Evolutionary conservation across 2,888 invertebrate species (phyloP), one percentile per base, ranked within the genome.

Genomic region (Synanthedon tipuliformis): DNA sequence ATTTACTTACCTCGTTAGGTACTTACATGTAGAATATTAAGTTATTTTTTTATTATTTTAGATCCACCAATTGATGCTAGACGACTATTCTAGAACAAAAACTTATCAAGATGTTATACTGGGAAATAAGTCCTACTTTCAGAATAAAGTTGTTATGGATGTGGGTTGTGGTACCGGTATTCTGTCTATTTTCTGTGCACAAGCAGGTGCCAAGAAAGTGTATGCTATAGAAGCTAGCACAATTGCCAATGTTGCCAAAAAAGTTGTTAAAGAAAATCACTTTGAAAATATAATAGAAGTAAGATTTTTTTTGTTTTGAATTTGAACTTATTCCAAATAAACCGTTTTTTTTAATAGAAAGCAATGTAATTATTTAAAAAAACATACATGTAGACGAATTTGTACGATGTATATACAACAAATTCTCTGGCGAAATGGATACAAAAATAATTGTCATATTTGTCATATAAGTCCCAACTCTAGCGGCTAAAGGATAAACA

Each of bases 101-200:
- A 91, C 95, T 2, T 98, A 97, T 69, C 90, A 89, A 69, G 89
- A 93, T 66, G 96, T 96, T 1, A 96, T 98, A 67, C 75, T 91
- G 49, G 82, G 88, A 34, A 92, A 92, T 62, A 86, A 86, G 63
- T 80, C 89, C 2, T 75, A 90, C 53, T 94, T 98, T 63, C 85
- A 90, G 65, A 92, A 91, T 56, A 97, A 95, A 88, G 74, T 91
- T 53, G 94, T 97, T 1, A 88, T 97, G 85, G 96, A 95, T 81
- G 92, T 95, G 52, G 95, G 95, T 1, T 93, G 95, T 56, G 95
- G 95, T 1, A 94, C 94, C 15, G 95, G 97, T 27, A 95, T 98
- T 62, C 81, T 98, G 27, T 96, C 97, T 1, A 85, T 97, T 66
- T 95, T 96, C 78, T 95, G 95, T 75, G 97, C 95, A 45, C 81